Evolutionary conservation across 2,797 vertebrate species (phyloP).

Genomic region (Lepus townsendii): DNA sequence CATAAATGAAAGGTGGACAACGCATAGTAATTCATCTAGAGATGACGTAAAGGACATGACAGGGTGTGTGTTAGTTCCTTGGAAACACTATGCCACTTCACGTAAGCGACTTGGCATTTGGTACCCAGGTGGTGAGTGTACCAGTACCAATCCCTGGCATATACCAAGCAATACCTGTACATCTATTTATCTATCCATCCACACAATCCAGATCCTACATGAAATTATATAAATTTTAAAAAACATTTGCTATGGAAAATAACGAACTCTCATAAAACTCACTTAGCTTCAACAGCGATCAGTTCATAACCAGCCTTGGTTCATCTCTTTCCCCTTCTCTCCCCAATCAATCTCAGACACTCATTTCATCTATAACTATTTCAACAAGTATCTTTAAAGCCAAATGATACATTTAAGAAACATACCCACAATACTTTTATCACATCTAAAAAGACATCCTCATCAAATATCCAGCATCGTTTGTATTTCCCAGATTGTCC

Average conservation of each 20-base stretch:
- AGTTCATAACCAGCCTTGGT: not conserved
- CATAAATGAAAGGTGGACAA: no score
- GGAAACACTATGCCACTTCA: no score
- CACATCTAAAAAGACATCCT: not conserved
- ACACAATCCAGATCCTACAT: not conserved
- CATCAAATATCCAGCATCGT: not conserved
- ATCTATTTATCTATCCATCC: not conserved
- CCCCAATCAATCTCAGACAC: not conserved
- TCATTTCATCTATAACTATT: not conserved
- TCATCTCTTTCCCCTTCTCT: not conserved
- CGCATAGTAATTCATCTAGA: no score
- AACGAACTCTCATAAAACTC: not conserved
- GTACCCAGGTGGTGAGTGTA: no score
- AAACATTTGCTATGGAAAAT: not conserved
- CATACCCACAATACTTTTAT: not conserved
- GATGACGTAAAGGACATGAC: no score
- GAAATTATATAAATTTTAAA: conserved; percentile 4
- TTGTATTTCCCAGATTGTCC: not conserved
- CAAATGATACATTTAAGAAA: not conserved
- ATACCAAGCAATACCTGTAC: not conserved
- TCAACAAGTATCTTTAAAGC: not conserved
- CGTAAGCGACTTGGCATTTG: no score
- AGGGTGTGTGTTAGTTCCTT: no score
- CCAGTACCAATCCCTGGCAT: not conserved
- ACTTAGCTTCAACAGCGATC: not conserved